Percentiles rank a stretch among this genome's conserved stretches.
phyloP scores from a whole-genome alignment of 2,797 vertebrate species.

The Odontamblyopus lacepedii region DNA sequence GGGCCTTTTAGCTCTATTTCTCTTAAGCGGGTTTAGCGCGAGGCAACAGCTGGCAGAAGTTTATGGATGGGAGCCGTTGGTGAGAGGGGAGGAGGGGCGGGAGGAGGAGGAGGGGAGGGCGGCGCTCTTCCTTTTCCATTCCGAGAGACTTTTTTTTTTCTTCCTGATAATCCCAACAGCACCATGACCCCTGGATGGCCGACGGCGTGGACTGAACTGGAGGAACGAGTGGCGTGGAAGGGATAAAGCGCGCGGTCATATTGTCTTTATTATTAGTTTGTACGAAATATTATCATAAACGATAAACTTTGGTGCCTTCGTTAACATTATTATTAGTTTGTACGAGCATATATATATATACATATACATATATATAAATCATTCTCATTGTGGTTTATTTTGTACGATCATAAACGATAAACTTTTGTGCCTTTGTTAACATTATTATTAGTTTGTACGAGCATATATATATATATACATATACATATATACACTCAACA shows the following conservation, averaged over 20 bases:
- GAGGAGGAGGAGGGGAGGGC: background rate
- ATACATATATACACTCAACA: too few relatives aligned
- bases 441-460: too few relatives aligned
- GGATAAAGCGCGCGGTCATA: conserved; percentile 59
- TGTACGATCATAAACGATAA: too few relatives aligned
- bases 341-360: too few relatives aligned
- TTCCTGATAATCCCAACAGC: conserved; percentile 75
- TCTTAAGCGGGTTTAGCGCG: conserved; percentile 78
- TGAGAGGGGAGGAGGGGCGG: conserved; percentile 18
- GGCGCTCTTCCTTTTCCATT: conserved; percentile 17
- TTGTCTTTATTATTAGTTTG: too few relatives aligned
- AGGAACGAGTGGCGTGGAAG: conserved; percentile 67
- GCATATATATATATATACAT: too few relatives aligned
- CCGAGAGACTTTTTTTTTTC: conserved; percentile 7
- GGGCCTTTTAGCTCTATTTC: conserved; percentile 79
- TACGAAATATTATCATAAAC: too few relatives aligned
- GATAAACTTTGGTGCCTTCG: too few relatives aligned
- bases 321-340: too few relatives aligned
- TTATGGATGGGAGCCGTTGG: conserved; percentile 64
- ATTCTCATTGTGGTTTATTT: too few relatives aligned
- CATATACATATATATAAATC: too few relatives aligned
- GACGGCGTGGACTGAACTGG: conserved; percentile 66
- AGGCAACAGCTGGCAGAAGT: conserved; percentile 78
- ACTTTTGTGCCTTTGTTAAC: too few relatives aligned
- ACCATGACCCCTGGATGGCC: conserved; percentile 75